A percentile compares a stretch with the other conserved stretches of the same genome.
Conservation (phyloP, 2,888 invertebrate species). For the Eulithis testata region DNA sequence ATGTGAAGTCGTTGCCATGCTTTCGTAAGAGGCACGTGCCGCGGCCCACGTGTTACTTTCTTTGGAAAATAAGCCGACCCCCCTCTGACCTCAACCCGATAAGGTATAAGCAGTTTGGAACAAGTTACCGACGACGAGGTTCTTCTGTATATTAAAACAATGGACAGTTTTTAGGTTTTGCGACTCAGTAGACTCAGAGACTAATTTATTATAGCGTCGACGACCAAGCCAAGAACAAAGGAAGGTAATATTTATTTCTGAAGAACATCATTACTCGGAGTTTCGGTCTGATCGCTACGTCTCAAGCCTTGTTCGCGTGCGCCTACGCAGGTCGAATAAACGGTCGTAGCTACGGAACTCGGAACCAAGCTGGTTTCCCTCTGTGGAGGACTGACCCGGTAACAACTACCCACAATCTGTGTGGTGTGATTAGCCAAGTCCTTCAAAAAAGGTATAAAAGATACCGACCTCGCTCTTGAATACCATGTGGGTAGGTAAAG, state of each 20-base stretch:
- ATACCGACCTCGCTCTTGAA: too few species aligned
- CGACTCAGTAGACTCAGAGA: too few species aligned
- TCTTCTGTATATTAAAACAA: slow-evolving; percentile 6
- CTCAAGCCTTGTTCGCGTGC: slow-evolving; percentile 36
- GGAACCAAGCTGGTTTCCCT: slow-evolving; percentile 16
- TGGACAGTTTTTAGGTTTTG: too few species aligned
- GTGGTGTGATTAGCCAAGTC: slow-evolving; percentile 2
- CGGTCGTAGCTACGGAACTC: slow-evolving; percentile 47
- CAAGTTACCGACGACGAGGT: slow-evolving; percentile 6
- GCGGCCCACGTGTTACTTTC: slow-evolving; percentile 71
- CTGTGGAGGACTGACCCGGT: slow-evolving; percentile 5
- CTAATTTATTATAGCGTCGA: too few species aligned
- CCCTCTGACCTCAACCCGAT: slow-evolving; percentile 53
- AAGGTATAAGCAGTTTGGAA: slow-evolving; percentile 30
- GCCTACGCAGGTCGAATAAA: slow-evolving; percentile 66
- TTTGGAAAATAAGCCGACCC: slow-evolving; percentile 65
- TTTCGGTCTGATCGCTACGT: slow-evolving; percentile 27
- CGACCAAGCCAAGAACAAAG: too few species aligned
- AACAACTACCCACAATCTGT: slow-evolving; percentile 11
- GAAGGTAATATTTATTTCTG: too few species aligned
- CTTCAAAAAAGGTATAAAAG: background rate
- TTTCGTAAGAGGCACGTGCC: slow-evolving; percentile 69
- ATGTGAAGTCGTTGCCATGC: background rate
- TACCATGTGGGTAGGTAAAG: too few species aligned
- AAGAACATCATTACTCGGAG: too few species aligned